A percentile compares a stretch with the other conserved stretches of the same genome.
Evolutionary conservation across 2,113 vertebrate genomes (phyloP).

Genomic region (Callipepla squamata): DNA sequence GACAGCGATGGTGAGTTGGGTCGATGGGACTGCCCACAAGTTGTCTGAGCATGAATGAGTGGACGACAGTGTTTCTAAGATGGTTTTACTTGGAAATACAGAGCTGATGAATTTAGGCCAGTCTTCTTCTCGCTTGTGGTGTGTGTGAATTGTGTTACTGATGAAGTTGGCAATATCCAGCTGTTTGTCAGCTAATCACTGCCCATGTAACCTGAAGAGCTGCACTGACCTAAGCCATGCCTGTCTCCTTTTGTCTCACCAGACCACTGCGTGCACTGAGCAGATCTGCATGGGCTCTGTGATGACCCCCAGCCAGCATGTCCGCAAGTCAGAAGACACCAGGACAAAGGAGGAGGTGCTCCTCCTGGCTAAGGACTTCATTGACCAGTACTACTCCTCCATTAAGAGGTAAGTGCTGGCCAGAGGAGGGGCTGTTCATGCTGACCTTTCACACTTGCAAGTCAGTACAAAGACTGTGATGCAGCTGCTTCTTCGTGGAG

Average conservation of each 20-base stretch:
- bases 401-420: constrained; percentile 87
- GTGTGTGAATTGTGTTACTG: not conserved
- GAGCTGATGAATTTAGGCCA: not conserved
- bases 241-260: not conserved
- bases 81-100: not conserved
- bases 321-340: constrained; percentile 86
- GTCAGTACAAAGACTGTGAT: accelerated
- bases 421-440: not conserved
- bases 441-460: accelerated
- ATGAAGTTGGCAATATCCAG: not conserved
- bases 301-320: constrained; percentile 83
- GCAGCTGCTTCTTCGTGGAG: not conserved
- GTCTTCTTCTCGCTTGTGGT: accelerated
- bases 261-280: constrained; percentile 87
- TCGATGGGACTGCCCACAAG: not conserved
- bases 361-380: constrained; percentile 92
- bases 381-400: constrained; percentile 96
- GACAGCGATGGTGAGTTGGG: constrained; percentile 84
- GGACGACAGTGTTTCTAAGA: accelerated
- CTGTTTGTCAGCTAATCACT: accelerated
- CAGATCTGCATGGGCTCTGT: constrained; percentile 91
- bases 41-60: accelerated
- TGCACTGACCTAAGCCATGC: accelerated
- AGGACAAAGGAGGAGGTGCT: constrained; percentile 87
- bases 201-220: not conserved